A percentile compares a stretch with the other conserved stretches of the same genome.
These are phyloP conservation scores for Pelusios castaneus DNA, from an alignment of 2,113 vertebrate genomes.

Conservation along the genomic window DNA sequence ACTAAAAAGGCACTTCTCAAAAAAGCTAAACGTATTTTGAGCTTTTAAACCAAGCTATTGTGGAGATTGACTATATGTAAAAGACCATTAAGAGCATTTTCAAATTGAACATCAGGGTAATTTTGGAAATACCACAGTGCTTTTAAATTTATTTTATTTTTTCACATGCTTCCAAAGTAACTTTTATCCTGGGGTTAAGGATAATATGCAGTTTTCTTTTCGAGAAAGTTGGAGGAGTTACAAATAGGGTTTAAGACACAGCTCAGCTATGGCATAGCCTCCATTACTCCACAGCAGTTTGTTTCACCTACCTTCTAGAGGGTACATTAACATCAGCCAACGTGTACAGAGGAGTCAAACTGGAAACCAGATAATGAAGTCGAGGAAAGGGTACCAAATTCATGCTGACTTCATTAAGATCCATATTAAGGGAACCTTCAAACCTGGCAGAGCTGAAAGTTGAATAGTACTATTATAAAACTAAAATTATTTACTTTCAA, in stretches of 20 bases:
- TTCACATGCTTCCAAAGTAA: not conserved
- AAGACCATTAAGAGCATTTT: not conserved
- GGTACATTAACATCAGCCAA: conserved; percentile 89
- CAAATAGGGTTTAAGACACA: not conserved
- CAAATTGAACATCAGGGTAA: not conserved
- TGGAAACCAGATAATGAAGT: conserved; percentile 94
- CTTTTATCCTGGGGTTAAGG: not conserved
- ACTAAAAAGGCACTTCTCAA: not conserved
- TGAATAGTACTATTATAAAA: conserved; percentile 1
- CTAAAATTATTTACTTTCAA: not conserved
- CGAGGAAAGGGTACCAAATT: conserved; percentile 97
- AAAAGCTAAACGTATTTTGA: conserved; percentile 2
- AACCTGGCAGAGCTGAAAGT: conserved; percentile 91
- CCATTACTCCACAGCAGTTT: not conserved
- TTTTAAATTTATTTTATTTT: not conserved
- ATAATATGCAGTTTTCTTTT: not conserved
- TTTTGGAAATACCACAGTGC: not conserved
- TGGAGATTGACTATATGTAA: not conserved
- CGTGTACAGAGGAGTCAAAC: conserved; percentile 92
- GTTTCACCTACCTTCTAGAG: conserved; percentile 84
- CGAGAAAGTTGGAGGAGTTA: not conserved
- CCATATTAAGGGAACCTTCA: conserved; percentile 97
- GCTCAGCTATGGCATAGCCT: not conserved
- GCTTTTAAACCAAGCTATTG: not conserved
- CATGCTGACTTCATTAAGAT: conserved; percentile 97